phyloP scores from a whole-genome alignment of 1,140 invertebrate species.

The Luehdorfia chinensis region DNA sequence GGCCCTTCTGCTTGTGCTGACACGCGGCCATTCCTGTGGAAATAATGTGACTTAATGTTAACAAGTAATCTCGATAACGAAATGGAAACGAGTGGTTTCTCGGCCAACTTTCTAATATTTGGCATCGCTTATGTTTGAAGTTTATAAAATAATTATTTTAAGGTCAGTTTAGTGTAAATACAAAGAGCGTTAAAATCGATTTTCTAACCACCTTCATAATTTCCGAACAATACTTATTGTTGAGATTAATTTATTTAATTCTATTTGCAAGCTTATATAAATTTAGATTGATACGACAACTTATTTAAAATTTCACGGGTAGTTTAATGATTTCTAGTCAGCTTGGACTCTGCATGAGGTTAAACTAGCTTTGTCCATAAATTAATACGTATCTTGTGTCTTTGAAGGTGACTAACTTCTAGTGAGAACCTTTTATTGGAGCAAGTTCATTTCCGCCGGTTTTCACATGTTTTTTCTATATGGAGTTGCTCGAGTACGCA shows the following conservation, averaged over 20 bases:
- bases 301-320: slow-evolving; percentile 29
- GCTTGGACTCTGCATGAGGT: slow-evolving; percentile 29
- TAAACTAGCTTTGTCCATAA: slow-evolving; percentile 35
- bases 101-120: background rate
- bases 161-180: too few relatives aligned
- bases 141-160: too few relatives aligned
- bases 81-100: background rate
- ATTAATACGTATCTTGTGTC: slow-evolving; percentile 27
- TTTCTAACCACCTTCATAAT: too few relatives aligned
- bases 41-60: slow-evolving; percentile 13
- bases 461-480: slow-evolving; percentile 5
- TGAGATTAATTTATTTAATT: too few relatives aligned
- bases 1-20: slow-evolving; percentile 73
- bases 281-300: background rate
- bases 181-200: slow-evolving; percentile 4
- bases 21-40: slow-evolving; percentile 60
- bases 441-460: slow-evolving; percentile 17
- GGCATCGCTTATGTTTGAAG: background rate
- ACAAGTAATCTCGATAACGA: background rate
- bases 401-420: slow-evolving; percentile 27
- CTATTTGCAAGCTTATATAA: background rate
- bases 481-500: background rate
- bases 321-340: slow-evolving; percentile 38
- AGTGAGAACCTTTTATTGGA: slow-evolving; percentile 17
- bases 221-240: too few relatives aligned